Evolutionary conservation across 2,797 vertebrate species (phyloP).

Genomic region (Clarias pachynema): DNA sequence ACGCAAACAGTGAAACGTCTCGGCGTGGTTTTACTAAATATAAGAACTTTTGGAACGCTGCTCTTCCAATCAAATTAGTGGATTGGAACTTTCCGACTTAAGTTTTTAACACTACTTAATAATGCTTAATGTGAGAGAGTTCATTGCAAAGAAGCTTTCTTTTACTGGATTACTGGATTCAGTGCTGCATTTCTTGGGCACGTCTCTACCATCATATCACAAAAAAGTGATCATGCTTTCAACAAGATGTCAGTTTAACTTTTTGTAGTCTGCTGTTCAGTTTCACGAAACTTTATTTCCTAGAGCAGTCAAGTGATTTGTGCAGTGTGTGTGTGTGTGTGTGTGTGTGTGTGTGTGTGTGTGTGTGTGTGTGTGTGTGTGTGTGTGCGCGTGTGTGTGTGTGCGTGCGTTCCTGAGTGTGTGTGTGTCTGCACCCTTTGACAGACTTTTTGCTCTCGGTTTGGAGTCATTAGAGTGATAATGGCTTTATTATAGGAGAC

Average conservation of each 20-base stretch:
- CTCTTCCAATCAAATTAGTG: background rate
- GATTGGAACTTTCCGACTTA: background rate
- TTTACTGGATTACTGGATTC: background rate
- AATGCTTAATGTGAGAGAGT: background rate
- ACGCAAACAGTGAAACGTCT: background rate
- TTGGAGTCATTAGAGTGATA: slow-evolving; percentile 72
- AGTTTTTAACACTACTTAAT: background rate
- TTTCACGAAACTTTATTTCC: slow-evolving; percentile 21
- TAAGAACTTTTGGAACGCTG: background rate
- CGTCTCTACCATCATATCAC: background rate
- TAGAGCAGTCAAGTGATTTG: slow-evolving; percentile 26
- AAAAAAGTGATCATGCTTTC: slow-evolving; percentile 5
- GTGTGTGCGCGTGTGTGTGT: slow-evolving; percentile 1
- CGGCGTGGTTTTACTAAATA: background rate
- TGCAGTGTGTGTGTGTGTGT: slow-evolving; percentile 28
- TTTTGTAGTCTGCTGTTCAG: slow-evolving; percentile 2
- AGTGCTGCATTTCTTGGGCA: background rate
- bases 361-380: background rate
- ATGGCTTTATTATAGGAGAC: slow-evolving; percentile 73
- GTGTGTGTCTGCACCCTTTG: slow-evolving; percentile 37
- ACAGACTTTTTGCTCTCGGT: slow-evolving; percentile 67
- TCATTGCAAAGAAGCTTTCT: background rate
- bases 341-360: background rate
- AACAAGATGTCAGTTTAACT: background rate
- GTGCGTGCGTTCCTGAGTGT: background rate